phyloP scores from a whole-genome alignment of 2,113 vertebrate species.

The Seriola quinqueradiata region DNA sequence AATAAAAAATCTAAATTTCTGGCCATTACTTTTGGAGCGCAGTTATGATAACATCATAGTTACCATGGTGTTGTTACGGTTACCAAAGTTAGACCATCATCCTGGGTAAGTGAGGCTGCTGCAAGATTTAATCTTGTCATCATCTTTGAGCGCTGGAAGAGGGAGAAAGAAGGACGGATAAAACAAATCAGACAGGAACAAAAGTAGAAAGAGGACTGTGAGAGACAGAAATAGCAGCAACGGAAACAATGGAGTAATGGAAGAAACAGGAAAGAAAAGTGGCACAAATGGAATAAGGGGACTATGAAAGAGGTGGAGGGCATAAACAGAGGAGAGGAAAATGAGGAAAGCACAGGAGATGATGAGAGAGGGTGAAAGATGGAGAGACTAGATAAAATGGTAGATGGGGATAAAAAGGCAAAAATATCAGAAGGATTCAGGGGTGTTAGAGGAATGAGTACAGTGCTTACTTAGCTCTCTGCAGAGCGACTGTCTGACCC shows the following conservation, averaged over 20 bases:
- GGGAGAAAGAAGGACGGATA: not conserved
- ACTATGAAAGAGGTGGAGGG: not conserved
- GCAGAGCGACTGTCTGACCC: slow-evolving; percentile 25
- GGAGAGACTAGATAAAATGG: not conserved
- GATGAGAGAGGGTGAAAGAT: not conserved
- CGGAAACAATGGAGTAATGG: not conserved
- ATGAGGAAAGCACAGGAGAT: not conserved
- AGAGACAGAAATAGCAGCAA: slow-evolving; percentile 5
- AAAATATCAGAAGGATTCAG: not conserved
- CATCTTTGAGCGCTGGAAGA: not conserved
- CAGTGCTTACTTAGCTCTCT: slow-evolving; percentile 24
- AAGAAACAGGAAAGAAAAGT: not conserved
- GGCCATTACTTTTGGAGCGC: slow-evolving; percentile 3
- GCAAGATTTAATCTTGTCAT: slow-evolving; percentile 31
- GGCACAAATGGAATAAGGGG: not conserved
- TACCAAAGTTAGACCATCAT: slow-evolving; percentile 16
- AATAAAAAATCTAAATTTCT: not conserved
- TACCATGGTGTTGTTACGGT: slow-evolving; percentile 30
- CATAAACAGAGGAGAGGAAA: slow-evolving; percentile 5
- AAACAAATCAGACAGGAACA: not conserved
- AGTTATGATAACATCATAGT: slow-evolving; percentile 4
- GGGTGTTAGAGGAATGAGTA: slow-evolving; percentile 8
- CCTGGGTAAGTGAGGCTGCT: not conserved
- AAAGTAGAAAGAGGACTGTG: not conserved
- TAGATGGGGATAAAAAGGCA: slow-evolving; percentile 1